phyloP scores from a whole-genome alignment of 53 echinoderm and acorn worm genomes.

The Stichopus horrens region DNA sequence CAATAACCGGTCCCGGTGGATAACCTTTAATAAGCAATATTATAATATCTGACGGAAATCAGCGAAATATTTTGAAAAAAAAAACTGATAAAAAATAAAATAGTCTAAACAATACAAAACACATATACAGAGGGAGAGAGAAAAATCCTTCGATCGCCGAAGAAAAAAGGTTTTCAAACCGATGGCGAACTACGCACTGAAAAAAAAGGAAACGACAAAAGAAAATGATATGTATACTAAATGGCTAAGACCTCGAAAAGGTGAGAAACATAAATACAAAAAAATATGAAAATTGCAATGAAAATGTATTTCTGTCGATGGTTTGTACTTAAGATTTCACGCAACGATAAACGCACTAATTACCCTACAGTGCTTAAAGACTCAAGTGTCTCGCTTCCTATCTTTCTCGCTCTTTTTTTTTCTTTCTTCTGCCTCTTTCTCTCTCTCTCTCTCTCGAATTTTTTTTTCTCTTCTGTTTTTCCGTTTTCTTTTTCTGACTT shows the following conservation, averaged over 20 bases:
- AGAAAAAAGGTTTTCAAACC: not conserved
- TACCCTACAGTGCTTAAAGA: conserved; percentile 32
- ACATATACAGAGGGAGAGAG: not conserved
- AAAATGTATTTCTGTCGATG: conserved; percentile 32
- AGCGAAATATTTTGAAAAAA: not conserved
- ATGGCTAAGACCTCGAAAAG: not conserved
- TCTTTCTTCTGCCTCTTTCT: not conserved
- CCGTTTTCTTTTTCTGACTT: not conserved
- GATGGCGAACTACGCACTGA: not conserved
- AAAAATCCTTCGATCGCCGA: not conserved
- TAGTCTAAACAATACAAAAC: not conserved
- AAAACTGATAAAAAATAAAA: not conserved
- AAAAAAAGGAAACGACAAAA: not conserved
- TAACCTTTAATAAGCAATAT: not conserved
- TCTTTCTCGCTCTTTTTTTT: not conserved
- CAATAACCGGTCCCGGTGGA: conserved; percentile 24
- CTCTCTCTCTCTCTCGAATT: not conserved
- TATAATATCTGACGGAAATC: not conserved
- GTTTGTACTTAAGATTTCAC: conserved; percentile 33
- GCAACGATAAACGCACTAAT: conserved; percentile 24
- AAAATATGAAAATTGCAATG: conserved; percentile 19
- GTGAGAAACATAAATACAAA: not conserved
- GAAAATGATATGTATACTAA: not conserved
- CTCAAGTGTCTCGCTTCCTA: not conserved
- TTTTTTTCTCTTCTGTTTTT: not conserved